These are phyloP conservation scores for Varanus komodoensis DNA, from an alignment of 2,113 vertebrate species.

Conservation along the genomic window DNA sequence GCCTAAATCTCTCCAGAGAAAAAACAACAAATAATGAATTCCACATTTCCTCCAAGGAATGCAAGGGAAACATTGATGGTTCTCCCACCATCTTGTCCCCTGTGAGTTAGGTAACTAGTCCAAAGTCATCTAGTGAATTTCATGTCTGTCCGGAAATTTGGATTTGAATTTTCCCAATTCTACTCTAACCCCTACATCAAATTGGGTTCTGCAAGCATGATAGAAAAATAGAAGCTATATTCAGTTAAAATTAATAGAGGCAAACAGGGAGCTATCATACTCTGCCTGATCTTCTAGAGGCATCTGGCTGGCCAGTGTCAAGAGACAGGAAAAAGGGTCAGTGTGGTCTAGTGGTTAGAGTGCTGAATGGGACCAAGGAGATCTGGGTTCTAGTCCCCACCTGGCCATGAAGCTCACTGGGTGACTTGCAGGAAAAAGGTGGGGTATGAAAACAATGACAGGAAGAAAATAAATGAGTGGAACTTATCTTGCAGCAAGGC, in stretches of 20 bases:
- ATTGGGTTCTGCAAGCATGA: background rate
- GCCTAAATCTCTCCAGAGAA: background rate
- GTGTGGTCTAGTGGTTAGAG: too few species aligned
- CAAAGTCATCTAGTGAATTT: background rate
- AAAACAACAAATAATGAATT: background rate
- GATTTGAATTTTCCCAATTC: background rate
- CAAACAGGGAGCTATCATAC: background rate
- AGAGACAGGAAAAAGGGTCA: background rate
- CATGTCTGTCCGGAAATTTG: background rate
- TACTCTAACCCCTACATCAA: too few species aligned
- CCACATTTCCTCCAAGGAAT: background rate
- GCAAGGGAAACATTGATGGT: background rate
- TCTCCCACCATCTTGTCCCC: background rate
- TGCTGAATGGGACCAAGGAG: background rate
- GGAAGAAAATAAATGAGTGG: too few species aligned
- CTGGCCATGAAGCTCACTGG: too few species aligned
- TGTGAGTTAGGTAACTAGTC: too few species aligned
- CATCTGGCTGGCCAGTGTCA: too few species aligned
- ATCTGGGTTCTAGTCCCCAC: too few species aligned
- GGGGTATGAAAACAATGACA: too few species aligned
- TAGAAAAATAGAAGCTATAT: background rate
- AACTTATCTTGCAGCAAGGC: background rate
- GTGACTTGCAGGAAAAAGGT: too few species aligned
- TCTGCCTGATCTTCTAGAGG: background rate
- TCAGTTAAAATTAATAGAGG: background rate